Evolutionary conservation across 2,797 vertebrate species (phyloP), one percentile per base, ranked within the genome.

Genomic region (Gephyroberyx darwinii): DNA sequence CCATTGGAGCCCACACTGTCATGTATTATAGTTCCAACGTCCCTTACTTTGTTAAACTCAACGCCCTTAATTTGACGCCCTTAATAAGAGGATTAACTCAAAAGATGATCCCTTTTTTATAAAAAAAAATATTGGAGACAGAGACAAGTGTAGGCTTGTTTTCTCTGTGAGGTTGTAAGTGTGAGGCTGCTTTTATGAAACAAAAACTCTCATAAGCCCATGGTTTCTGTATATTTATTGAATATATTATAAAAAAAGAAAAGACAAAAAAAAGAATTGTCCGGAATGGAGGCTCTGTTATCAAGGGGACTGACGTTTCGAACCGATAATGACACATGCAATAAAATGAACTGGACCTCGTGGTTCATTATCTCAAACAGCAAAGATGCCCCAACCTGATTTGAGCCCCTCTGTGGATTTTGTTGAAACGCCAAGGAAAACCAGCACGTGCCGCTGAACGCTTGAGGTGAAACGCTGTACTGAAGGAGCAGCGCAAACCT

Each of bases 181-280:
- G 48, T 78, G 37, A 85, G 51, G 66, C 78, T 68, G 60, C 66
- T 84, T 90, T 86, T 85, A 81, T 81, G 69, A 79, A 82, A 78
- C 75, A 67, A 63, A 74, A 69, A 71, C 51, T 51, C 37, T 53
- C 56, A 54, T 19, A 33, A 65, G 53, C 80, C 57, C 54, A 80
- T 68, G 5, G 66, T 83, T 84, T 82, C 78, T 90, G 89, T 90
- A 86, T 92, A 92, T 93, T 93, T 92, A 92, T 92, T 92, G 84
- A 92, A 89, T 78, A 88, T 84, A 82, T 84, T 82, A 83, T 90
- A 82, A 80, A 86, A 63, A 52, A 66, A 68, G 26, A 26, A 26
- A 26, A 26, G 26, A n/a, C n/a, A n/a, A n/a, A n/a, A n/a, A 62
- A 8, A 19, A 26, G 5, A 58, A 50, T 43, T 39, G 26, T 65